phyloP scores from a whole-genome alignment of 2,113 vertebrate species.

The Lathamus discolor region DNA sequence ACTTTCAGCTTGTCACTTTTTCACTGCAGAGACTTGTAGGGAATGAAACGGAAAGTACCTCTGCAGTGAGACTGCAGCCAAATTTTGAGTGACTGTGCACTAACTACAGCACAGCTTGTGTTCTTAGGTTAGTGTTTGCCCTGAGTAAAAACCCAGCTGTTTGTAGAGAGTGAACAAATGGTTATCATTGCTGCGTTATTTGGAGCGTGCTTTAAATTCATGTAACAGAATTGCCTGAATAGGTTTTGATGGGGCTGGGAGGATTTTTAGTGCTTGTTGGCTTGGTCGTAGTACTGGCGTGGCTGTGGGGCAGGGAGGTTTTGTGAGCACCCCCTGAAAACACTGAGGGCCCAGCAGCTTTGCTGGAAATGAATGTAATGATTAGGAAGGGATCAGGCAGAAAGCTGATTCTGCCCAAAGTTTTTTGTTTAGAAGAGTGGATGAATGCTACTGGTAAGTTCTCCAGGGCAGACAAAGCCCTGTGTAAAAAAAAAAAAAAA shows the following conservation, averaged over 20 bases:
- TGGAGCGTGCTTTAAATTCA: background rate
- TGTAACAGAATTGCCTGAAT: background rate
- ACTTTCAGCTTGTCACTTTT: background rate
- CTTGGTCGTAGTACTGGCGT: background rate
- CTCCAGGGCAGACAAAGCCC: background rate
- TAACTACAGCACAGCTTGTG: background rate
- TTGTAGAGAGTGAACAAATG: background rate
- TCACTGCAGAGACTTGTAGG: background rate
- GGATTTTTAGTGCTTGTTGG: background rate
- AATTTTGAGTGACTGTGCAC: background rate
- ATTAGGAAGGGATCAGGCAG: conserved; percentile 14
- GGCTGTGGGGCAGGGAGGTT: background rate
- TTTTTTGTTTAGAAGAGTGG: background rate
- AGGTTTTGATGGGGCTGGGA: background rate
- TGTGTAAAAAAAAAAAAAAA: background rate
- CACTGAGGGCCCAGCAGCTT: background rate
- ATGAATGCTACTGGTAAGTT: background rate
- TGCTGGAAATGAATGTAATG: background rate
- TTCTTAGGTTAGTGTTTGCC: background rate
- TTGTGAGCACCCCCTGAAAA: background rate
- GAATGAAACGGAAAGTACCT: background rate
- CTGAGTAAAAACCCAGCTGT: background rate
- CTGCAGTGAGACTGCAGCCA: background rate
- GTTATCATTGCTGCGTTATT: background rate
- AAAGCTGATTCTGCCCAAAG: conserved; percentile 33